These are phyloP conservation scores for Brachyptera risi DNA, from an alignment of 2,888 invertebrate species.

Conservation along the genomic window DNA sequence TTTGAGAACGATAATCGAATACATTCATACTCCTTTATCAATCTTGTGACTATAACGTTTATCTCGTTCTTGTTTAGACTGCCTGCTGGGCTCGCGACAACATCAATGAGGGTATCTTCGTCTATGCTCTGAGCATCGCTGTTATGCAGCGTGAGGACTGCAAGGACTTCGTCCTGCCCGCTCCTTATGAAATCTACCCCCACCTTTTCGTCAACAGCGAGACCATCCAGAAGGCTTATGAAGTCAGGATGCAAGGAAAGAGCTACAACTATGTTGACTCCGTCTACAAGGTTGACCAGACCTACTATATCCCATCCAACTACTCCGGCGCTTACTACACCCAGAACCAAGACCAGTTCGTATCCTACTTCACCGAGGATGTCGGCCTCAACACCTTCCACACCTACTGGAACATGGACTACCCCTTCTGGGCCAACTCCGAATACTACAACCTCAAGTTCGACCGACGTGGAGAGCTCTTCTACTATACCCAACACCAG, in stretches of 20 bases:
- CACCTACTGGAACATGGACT: slow-evolving; percentile 56
- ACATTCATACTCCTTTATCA: not conserved
- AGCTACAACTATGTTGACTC: slow-evolving; percentile 4
- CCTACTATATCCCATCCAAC: slow-evolving; percentile 53
- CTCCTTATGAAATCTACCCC: slow-evolving; percentile 64
- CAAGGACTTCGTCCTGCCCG: slow-evolving; percentile 56
- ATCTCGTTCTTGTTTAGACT: slow-evolving; percentile 40
- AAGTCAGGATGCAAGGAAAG: slow-evolving; percentile 17
- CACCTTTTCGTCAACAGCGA: slow-evolving; percentile 59
- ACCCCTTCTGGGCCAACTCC: slow-evolving; percentile 61
- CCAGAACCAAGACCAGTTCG: slow-evolving; percentile 52
- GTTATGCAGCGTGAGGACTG: slow-evolving; percentile 56
- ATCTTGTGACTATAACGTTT: not conserved
- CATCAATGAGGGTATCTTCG: slow-evolving; percentile 61
- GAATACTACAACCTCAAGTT: slow-evolving; percentile 50
- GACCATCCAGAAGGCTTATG: slow-evolving; percentile 50
- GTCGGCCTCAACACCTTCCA: slow-evolving; percentile 58
- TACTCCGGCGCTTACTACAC: slow-evolving; percentile 53
- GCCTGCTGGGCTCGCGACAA: slow-evolving; percentile 63
- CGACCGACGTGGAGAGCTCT: slow-evolving; percentile 59
- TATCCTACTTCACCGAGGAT: slow-evolving; percentile 71
- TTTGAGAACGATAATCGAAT: not conserved
- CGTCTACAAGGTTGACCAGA: slow-evolving; percentile 15
- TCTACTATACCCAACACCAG: slow-evolving; percentile 39
- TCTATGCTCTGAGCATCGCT: slow-evolving; percentile 58